Conservation (phyloP, 1,140 invertebrate species). For the Chironomus striatipennis region DNA sequence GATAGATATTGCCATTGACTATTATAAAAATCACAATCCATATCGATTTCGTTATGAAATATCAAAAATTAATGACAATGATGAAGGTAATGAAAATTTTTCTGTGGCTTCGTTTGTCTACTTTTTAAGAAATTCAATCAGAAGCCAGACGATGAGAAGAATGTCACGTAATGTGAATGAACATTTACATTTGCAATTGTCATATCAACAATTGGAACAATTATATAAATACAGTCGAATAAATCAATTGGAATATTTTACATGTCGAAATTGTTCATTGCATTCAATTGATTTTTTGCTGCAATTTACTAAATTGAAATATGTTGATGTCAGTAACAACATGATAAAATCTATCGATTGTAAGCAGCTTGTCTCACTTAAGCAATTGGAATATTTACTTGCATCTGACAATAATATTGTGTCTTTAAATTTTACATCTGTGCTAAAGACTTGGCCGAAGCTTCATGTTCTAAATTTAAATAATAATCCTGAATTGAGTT, state of each 20-base stretch:
- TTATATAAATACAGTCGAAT: background rate
- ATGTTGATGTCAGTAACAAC: conserved; percentile 14
- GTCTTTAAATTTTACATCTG: background rate
- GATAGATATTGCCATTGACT: background rate
- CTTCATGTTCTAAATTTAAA: background rate
- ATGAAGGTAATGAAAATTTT: background rate
- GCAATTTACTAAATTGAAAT: conserved; percentile 13
- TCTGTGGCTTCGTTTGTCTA: background rate
- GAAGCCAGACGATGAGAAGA: background rate
- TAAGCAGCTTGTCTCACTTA: background rate
- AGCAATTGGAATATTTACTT: background rate
- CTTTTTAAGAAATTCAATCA: background rate
- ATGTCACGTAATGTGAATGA: background rate
- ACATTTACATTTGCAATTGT: background rate
- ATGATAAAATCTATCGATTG: background rate
- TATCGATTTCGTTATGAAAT: background rate
- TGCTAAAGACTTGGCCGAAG: background rate
- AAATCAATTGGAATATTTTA: conserved; percentile 7
- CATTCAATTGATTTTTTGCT: background rate
- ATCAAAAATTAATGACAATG: background rate
- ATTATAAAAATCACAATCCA: background rate
- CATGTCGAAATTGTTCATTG: conserved; percentile 21
- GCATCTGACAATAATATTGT: background rate
- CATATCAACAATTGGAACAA: background rate
- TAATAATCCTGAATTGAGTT: background rate